These are phyloP conservation scores for Trogon melanurus DNA, from an alignment of 2,113 vertebrate species.

Conservation along the genomic window DNA sequence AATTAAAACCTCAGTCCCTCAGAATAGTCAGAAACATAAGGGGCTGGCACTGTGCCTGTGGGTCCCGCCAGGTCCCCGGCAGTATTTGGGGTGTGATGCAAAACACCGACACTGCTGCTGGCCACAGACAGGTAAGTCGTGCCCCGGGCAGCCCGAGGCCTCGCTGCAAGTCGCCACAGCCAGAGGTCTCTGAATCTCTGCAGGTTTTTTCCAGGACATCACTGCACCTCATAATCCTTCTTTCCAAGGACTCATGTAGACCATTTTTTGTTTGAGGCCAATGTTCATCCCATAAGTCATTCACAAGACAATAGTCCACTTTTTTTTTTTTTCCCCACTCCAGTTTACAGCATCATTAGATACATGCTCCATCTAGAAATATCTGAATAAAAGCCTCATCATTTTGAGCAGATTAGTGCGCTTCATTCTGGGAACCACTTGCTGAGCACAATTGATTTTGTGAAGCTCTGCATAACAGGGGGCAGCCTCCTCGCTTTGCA, in stretches of 20 bases:
- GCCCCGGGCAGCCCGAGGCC: neutral
- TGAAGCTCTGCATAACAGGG: neutral
- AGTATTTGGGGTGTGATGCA: neutral
- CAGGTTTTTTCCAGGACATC: neutral
- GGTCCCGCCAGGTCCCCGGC: neutral
- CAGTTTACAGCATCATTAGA: neutral
- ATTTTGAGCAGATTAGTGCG: neutral
- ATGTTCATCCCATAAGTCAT: neutral
- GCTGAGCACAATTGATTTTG: neutral
- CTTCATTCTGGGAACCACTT: constrained; percentile 9
- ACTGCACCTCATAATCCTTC: neutral
- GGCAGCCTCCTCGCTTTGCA: neutral
- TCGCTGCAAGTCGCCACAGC: neutral
- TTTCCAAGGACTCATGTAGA: neutral
- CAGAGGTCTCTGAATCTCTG: neutral
- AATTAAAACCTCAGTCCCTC: neutral
- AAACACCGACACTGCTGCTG: neutral
- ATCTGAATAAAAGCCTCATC: neutral
- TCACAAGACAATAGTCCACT: neutral
- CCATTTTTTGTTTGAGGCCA: neutral
- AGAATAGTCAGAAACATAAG: neutral
- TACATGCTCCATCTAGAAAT: neutral
- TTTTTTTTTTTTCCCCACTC: neutral
- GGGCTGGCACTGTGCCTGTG: neutral
- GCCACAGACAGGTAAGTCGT: neutral